Base-by-base conservation (phyloP, 2,113 vertebrate genomes). In the Myrmecophaga tridactyla region DNA sequence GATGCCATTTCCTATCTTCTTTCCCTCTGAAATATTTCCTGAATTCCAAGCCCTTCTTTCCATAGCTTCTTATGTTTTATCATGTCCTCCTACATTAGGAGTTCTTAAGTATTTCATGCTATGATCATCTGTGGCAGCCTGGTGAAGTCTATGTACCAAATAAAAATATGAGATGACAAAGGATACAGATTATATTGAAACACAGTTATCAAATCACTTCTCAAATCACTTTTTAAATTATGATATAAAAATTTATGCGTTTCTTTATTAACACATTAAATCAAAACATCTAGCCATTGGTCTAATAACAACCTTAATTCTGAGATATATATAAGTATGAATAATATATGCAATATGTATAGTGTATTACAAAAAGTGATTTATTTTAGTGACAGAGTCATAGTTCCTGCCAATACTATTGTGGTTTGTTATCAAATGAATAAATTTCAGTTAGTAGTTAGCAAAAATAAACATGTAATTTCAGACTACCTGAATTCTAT, bases 261-360 rank as follows among this genome's bases (percentile, higher is more conserved):
- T 34, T 85, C 62, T 69, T 91, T 80, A 72, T 95, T 86, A 87
- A 58, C 39, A 84, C 6, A 41, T 92, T 63, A 69, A 93, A 72
- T 60, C 62, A 91, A 3, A 92, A 77, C 27, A 72, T 69, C 6
- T 65, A 65, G 29, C 39, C 70, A 25, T 82, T 10, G 8, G 76
- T 86, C 80, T 82, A 92, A 51, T 70, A 76, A 86, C 15, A 31
- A 58, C 53, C 53, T 51, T 94, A 77, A 77, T 43, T 94, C 29
- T 77, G 51, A 86, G 67, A 51, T 76, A 77, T 21, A 34, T 43
- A 86, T 82, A 12, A 78, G 34, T 56, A 53, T 67, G 80, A 73
- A 53, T 56, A 72, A 88, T 53, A 86, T 58, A 60, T 51, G 4
- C 46, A 69, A 85, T 5, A 67, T 86, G 25, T 18, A 21, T 70